Base-by-base conservation (phyloP, 2,113 vertebrate species). In the Desmodus rotundus region DNA sequence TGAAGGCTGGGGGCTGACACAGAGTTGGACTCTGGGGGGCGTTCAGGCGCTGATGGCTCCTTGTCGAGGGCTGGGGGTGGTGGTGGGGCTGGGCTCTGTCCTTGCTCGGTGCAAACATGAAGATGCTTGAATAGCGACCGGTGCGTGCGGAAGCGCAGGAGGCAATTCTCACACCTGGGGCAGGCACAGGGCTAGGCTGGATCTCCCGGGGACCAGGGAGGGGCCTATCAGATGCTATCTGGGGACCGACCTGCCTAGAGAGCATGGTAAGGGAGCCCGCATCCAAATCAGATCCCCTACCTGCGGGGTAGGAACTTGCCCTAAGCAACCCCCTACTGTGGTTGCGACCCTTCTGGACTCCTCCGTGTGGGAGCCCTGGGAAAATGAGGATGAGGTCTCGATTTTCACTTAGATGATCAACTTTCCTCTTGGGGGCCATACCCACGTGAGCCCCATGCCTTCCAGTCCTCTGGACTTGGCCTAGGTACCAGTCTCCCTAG, bases 91-190 rank as follows among this genome's bases (percentile, higher is more conserved):
- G 99, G 98, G 96, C 98, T 98, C 78, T 98, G 98, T 65, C 99
- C 63, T 20, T 99, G 98, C 97, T 99, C 99, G 10, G 99, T 99
- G 70, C 99, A 99, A 91, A 99, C 99, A 96, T 99, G 99, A 61
- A 99, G 98, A 97, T 99, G 99, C 95, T 99, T 99, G 98, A 99
- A 99, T 93, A 99, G 99, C 1, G 99, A 99, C 12, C 99, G 99
- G 96, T 99, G 99, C 0, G 99, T 99, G 19, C 99, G 99, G 97
- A 99, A 98, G 96, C 99, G 99, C 45, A 99, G 98, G 90, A 99
- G 98, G 97, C 99, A 99, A 96, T 99, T 99, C 98, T 99, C 99
- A 86, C 99, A 99, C 97, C 99, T 99, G 96, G 0, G 31, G 80
- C 3, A 5, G 73, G 72, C 77, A 94, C 26, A 87, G 0, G 1